A percentile compares a stretch with the other conserved stretches of the same genome.
Conservation (phyloP, 2,888 invertebrate genomes). For the Pteria penguin region DNA sequence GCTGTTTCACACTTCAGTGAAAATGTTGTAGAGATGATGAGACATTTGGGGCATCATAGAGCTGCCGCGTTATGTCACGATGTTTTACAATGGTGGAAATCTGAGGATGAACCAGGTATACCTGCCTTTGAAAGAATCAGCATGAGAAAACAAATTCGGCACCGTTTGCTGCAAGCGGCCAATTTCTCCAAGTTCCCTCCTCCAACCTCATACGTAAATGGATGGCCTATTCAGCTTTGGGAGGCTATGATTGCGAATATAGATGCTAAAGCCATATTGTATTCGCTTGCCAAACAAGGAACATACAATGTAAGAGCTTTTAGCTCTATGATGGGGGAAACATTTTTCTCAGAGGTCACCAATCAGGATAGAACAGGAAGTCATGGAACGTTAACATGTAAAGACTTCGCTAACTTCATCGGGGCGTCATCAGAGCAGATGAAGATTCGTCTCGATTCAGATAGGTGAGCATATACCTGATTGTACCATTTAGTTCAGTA, state of each 20-base stretch:
- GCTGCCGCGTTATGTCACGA: slow-evolving; percentile 41
- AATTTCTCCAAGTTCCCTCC: slow-evolving; percentile 35
- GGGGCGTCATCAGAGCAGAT: slow-evolving; percentile 39
- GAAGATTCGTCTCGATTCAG: slow-evolving; percentile 39
- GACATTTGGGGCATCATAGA: slow-evolving; percentile 29
- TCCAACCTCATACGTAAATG: slow-evolving; percentile 20
- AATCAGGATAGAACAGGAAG: slow-evolving; percentile 43
- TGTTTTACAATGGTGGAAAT: slow-evolving; percentile 43
- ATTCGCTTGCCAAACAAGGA: slow-evolving; percentile 8
- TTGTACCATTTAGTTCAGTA: no score
- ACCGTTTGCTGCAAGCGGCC: slow-evolving; percentile 18
- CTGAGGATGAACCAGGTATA: slow-evolving; percentile 40
- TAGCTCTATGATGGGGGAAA: slow-evolving; percentile 40
- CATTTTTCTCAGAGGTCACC: slow-evolving; percentile 45
- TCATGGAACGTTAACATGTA: slow-evolving; percentile 39
- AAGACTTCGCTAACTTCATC: slow-evolving; percentile 41
- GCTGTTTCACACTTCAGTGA: slow-evolving; percentile 45
- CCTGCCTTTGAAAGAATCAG: slow-evolving; percentile 19
- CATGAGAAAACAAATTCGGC: slow-evolving; percentile 19
- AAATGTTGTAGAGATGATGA: slow-evolving; percentile 40
- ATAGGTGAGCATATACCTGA: no score
- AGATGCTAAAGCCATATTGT: slow-evolving; percentile 33
- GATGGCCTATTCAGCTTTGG: slow-evolving; percentile 46
- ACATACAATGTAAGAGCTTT: slow-evolving; percentile 42
- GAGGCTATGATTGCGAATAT: slow-evolving; percentile 39